phyloP scores from a whole-genome alignment of 2,888 invertebrate genomes.

The Spodoptera picta region DNA sequence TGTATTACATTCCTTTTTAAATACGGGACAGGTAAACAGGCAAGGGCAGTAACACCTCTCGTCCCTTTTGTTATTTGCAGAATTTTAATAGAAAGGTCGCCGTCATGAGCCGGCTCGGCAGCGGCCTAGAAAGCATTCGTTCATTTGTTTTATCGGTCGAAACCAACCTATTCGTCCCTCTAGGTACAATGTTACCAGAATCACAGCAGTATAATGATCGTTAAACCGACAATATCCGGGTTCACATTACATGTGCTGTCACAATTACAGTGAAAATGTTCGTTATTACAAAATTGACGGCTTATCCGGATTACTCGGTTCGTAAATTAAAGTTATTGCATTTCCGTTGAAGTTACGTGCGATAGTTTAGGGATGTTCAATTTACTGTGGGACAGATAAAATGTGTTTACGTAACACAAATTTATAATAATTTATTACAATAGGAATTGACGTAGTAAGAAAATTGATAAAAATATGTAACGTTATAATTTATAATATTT shows the following conservation, averaged over 20 bases:
- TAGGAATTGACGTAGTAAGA: not conserved
- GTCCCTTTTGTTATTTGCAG: slow-evolving; percentile 83
- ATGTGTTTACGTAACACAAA: no score
- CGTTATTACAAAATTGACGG: slow-evolving; percentile 45
- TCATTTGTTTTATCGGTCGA: slow-evolving; percentile 57
- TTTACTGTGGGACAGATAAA: slow-evolving; percentile 20
- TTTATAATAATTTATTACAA: no score
- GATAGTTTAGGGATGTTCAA: slow-evolving; percentile 30
- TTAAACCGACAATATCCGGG: slow-evolving; percentile 55
- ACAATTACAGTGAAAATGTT: slow-evolving; percentile 44
- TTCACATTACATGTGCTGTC: slow-evolving; percentile 41
- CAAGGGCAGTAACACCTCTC: slow-evolving; percentile 76
- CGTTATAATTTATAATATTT: no score
- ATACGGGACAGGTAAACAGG: slow-evolving; percentile 80
- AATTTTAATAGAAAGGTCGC: slow-evolving; percentile 85
- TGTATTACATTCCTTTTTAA: slow-evolving; percentile 85
- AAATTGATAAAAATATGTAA: no score
- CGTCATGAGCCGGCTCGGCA: slow-evolving; percentile 52
- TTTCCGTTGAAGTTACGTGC: slow-evolving; percentile 30
- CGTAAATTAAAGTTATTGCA: slow-evolving; percentile 41
- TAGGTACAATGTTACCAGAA: slow-evolving; percentile 27
- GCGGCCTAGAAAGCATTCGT: slow-evolving; percentile 36
- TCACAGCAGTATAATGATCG: slow-evolving; percentile 59
- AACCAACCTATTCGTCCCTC: slow-evolving; percentile 38
- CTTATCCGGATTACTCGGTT: slow-evolving; percentile 36